A percentile compares a stretch with the other conserved stretches of the same genome.
Conservation (phyloP, 2,113 vertebrate species). For the Dolichotis patagonum region DNA sequence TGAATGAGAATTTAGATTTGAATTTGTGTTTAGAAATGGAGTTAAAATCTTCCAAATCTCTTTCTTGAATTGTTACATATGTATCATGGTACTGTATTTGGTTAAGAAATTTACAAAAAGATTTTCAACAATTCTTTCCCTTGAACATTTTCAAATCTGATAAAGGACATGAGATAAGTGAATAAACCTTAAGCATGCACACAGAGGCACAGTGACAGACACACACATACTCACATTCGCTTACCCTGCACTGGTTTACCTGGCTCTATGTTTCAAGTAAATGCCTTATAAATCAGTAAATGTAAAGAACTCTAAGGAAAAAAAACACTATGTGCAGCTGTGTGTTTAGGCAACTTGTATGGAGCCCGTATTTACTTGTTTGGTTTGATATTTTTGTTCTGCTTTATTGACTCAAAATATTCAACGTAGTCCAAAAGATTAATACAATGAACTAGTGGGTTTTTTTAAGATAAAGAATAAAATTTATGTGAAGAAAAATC, state of each 20-base stretch:
- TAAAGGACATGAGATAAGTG: not conserved
- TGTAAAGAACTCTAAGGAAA: not conserved
- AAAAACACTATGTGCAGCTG: not conserved
- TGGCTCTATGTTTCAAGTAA: not conserved
- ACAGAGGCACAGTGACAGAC: not conserved
- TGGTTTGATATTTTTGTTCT: not conserved
- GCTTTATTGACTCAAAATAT: not conserved
- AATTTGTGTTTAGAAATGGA: not conserved
- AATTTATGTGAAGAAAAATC: not conserved
- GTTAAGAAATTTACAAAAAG: not conserved
- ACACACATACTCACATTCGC: not conserved
- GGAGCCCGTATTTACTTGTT: not conserved
- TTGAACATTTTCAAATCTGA: not conserved
- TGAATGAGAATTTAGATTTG: conserved; percentile 23
- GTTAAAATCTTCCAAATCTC: not conserved
- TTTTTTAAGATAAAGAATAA: not conserved
- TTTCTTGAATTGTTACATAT: not conserved
- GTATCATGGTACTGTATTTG: not conserved
- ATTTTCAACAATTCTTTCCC: not conserved
- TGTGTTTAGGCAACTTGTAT: not conserved
- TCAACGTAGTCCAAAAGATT: not conserved
- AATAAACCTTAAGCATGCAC: not conserved
- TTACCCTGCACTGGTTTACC: not conserved
- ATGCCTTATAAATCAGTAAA: not conserved
- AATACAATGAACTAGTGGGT: not conserved